Evolutionary conservation across 1,140 invertebrate genomes (phyloP).

Genomic region (Macrosteles quadrilineatus): DNA sequence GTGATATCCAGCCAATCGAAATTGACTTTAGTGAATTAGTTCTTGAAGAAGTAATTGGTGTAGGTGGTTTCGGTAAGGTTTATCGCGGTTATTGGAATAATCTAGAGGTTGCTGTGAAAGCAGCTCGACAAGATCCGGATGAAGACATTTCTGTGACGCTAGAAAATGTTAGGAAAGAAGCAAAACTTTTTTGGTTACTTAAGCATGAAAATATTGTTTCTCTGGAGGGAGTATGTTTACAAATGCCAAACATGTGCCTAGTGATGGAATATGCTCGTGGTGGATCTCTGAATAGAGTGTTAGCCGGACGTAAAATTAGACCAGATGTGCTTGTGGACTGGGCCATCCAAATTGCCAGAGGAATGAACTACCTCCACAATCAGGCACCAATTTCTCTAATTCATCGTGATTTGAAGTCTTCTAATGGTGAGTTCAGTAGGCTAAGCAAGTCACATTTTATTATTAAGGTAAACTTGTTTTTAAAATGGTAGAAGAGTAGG

Average conservation of each 20-base stretch:
- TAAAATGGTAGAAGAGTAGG: too few species aligned
- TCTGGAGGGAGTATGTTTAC: conserved; percentile 87
- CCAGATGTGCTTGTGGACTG: conserved; percentile 93
- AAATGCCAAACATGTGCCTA: conserved; percentile 90
- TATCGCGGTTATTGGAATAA: conserved; percentile 78
- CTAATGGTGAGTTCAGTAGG: conserved; percentile 82
- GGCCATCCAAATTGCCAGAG: conserved; percentile 93
- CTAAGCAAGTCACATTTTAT: neutral
- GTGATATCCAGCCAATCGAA: conserved; percentile 77
- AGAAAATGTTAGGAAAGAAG: conserved; percentile 91
- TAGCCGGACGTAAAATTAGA: conserved; percentile 84
- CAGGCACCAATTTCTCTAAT: conserved; percentile 90
- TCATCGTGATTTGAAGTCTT: conserved; percentile 96
- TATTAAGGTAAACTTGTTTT: too few species aligned
- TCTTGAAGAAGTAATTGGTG: conserved; percentile 91
- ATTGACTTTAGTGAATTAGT: conserved; percentile 86
- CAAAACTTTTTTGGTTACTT: conserved; percentile 91
- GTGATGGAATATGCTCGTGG: conserved; percentile 96
- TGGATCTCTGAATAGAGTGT: conserved; percentile 88
- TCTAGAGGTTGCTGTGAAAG: conserved; percentile 92
- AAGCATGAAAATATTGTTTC: conserved; percentile 94
- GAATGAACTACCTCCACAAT: conserved; percentile 95
- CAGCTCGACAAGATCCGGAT: conserved; percentile 86
- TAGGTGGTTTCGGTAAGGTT: conserved; percentile 97
- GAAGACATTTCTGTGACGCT: conserved; percentile 82